Evolutionary conservation across 2,888 invertebrate genomes (phyloP).

Genomic region (Drosophila paranaensis): DNA sequence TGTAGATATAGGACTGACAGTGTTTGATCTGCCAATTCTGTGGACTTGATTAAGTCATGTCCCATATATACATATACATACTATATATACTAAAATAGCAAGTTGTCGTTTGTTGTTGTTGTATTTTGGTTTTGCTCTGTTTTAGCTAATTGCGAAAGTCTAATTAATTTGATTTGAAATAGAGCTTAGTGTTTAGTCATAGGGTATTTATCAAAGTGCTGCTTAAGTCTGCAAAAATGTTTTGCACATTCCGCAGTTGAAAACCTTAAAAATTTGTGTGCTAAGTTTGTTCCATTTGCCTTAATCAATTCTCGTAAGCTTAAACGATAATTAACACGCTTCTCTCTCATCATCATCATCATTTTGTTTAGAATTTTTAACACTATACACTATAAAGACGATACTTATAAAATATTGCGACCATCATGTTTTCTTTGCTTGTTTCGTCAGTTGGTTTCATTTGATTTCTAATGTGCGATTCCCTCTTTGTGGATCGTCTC

Average conservation of each 20-base stretch:
- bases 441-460: conserved; percentile 56
- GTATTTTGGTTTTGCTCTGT: conserved; percentile 72
- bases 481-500: conserved; percentile 30
- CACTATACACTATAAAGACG: conserved; percentile 81
- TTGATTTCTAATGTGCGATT: conserved; percentile 54
- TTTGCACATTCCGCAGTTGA: conserved; percentile 55
- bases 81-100: conserved; percentile 54
- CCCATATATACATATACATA: conserved; percentile 36
- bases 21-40: conserved; percentile 20
- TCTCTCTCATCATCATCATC: conserved; percentile 3
- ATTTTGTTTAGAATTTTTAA: conserved; percentile 65
- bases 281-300: conserved; percentile 72
- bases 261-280: conserved; percentile 76
- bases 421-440: conserved; percentile 72
- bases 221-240: conserved; percentile 54
- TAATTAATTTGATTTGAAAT: conserved; percentile 60
- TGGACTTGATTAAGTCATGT: conserved; percentile 18
- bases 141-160: conserved; percentile 60
- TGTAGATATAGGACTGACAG: conserved; percentile 10
- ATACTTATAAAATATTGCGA: conserved; percentile 79
- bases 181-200: conserved; percentile 59
- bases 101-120: conserved; percentile 20
- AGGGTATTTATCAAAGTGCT: conserved; percentile 51
- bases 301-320: conserved; percentile 65
- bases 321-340: conserved; percentile 75